Percentiles rank a stretch among this genome's conserved stretches.
Conservation (phyloP, 1,140 invertebrate genomes). For the Monochamus saltuarius region DNA sequence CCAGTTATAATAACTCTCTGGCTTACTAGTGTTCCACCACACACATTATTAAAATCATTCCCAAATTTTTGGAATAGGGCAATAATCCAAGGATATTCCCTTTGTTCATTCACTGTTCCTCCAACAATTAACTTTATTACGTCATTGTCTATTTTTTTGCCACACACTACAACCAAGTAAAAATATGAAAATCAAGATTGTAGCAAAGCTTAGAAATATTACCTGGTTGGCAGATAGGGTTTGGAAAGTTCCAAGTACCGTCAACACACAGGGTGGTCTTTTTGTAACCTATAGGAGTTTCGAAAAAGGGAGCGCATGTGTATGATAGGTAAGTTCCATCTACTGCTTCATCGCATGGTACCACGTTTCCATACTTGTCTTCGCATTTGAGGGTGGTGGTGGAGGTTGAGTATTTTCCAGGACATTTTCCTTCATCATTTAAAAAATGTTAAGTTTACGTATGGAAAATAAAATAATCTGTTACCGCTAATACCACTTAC, state of each 20-base stretch:
- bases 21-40: too few species aligned
- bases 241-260: constrained; percentile 8
- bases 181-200: too few species aligned
- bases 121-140: too few species aligned
- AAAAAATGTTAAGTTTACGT: too few species aligned
- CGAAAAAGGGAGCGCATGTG: not conserved
- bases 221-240: constrained; percentile 14
- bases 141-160: too few species aligned
- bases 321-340: constrained; percentile 14
- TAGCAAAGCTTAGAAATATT: not conserved
- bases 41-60: too few species aligned
- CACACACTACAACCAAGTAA: too few species aligned
- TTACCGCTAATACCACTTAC: not conserved
- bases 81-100: too few species aligned
- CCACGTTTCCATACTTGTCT: not conserved
- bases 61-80: too few species aligned
- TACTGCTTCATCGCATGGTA: constrained; percentile 2
- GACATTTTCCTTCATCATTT: constrained; percentile 11
- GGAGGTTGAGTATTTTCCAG: not conserved
- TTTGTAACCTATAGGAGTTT: constrained; percentile 5
- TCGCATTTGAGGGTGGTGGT: constrained; percentile 9
- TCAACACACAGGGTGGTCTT: not conserved
- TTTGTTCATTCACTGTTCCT: too few species aligned
- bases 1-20: too few species aligned
- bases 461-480: too few species aligned